Evolutionary conservation across 2,888 invertebrate genomes (phyloP), one percentile per base, ranked within the genome.

Genomic region (Falcaria lacertinaria): DNA sequence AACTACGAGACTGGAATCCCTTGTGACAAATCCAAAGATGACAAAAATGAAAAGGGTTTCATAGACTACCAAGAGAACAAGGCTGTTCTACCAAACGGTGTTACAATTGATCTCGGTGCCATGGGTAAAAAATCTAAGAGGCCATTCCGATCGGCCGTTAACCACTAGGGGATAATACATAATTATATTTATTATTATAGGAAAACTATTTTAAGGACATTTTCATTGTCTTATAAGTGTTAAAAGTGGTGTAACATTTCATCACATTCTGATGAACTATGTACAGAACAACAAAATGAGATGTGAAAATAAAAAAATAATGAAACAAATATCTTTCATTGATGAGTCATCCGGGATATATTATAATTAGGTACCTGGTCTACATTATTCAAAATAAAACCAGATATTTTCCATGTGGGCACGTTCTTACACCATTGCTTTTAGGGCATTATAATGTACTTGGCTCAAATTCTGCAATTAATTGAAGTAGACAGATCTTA

Each of bases 1-100:
- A 92, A 92, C 52, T 96, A 96, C 69, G 95, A 94, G 74, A 94
- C 95, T 15, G 96, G 96, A 35, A 95, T 94, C 57, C 91, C 88
- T 49, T 95, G 93, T 60, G 92, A 93, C 69, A 91, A 90, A 66
- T 75, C 80, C 25, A 89, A 89, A 57, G 86, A 91, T 34, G 84
- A 89, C 7, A 80, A 90, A 47, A 89, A 90, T 47, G 90, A 91
- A 51, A 90, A 90, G 53, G 94, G 93, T 16, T 94, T 93, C 63
- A 90, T 94, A 50, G 94, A 94, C 75, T 94, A 94, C 64, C 92
- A 93, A 71, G 93, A 92, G 73, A 94, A 94, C 69, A 93, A 93
- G 68, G 92, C 94, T 39, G 92, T 94, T 16, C 80, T 94, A 47
- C 93, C 94, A 33, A 93, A 93, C 70, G 94, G 94, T 40, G 91